Percentiles rank a stretch among this genome's conserved stretches.
Conservation (phyloP, 2,113 vertebrate species). For the Acanthochromis polyacanthus region DNA sequence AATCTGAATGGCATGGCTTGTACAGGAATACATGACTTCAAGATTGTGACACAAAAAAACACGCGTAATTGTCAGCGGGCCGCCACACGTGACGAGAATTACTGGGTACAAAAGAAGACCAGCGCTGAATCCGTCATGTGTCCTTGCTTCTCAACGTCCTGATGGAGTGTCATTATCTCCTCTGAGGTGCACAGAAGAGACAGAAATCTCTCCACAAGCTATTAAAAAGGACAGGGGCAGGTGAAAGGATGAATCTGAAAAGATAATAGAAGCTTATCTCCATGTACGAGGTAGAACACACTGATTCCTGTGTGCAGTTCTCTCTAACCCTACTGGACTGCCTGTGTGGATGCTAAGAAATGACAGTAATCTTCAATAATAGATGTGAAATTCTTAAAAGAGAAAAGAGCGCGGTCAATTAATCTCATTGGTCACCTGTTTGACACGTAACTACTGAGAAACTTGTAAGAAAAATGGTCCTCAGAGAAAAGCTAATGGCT, state of each 20-base stretch:
- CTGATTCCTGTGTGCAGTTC: background rate
- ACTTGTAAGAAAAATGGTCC: background rate
- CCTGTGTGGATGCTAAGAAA: background rate
- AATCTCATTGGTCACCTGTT: background rate
- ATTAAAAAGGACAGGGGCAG: constrained; percentile 57
- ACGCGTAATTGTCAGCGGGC: constrained; percentile 14
- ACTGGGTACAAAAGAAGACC: background rate
- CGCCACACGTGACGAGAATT: background rate
- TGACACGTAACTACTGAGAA: background rate
- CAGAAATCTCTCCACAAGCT: constrained; percentile 38
- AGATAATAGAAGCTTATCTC: constrained; percentile 57
- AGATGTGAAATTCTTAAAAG: constrained; percentile 1
- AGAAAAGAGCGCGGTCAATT: background rate
- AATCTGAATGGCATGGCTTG: background rate
- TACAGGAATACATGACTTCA: constrained; percentile 4
- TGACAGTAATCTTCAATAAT: constrained; percentile 11
- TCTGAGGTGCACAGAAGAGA: constrained; percentile 27
- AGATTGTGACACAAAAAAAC: background rate
- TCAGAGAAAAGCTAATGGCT: background rate
- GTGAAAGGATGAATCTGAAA: constrained; percentile 51
- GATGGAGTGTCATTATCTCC: constrained; percentile 60
- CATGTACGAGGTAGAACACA: background rate
- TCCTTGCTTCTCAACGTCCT: constrained; percentile 39
- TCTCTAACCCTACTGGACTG: no score
- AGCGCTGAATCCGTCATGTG: constrained; percentile 38